These are phyloP conservation scores for Sakesphorus luctuosus DNA, from an alignment of 2,113 vertebrate species.

Conservation along the genomic window DNA sequence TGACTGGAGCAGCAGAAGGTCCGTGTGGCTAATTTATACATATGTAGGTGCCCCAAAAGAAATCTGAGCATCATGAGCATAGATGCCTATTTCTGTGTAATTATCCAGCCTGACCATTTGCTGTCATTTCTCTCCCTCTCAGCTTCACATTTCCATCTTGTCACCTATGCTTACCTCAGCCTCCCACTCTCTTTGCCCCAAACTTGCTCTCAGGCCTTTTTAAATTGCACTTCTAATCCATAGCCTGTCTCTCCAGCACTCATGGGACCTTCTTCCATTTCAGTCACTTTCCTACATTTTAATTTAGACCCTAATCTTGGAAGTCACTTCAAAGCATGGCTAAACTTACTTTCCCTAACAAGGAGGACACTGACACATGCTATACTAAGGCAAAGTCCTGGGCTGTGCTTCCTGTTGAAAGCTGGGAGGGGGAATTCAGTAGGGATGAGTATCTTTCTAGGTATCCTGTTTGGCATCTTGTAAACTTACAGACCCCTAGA, in stretches of 20 bases:
- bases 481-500: neutral
- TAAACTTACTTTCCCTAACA: neutral
- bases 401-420: neutral
- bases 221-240: neutral
- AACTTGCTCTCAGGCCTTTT: neutral
- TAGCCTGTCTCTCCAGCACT: neutral
- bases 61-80: neutral
- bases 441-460: neutral
- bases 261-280: neutral
- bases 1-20: neutral
- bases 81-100: neutral
- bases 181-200: neutral
- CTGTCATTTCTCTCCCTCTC: neutral
- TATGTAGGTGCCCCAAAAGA: neutral
- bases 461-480: neutral
- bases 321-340: neutral
- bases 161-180: neutral
- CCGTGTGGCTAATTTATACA: neutral
- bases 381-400: neutral
- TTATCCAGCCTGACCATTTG: neutral
- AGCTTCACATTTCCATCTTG: neutral
- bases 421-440: neutral
- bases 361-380: neutral
- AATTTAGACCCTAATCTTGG: neutral
- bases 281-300: neutral